A percentile compares a stretch with the other conserved stretches of the same genome.
phyloP scores from a whole-genome alignment of 1,140 invertebrate species.

The Drosophila leontia region DNA sequence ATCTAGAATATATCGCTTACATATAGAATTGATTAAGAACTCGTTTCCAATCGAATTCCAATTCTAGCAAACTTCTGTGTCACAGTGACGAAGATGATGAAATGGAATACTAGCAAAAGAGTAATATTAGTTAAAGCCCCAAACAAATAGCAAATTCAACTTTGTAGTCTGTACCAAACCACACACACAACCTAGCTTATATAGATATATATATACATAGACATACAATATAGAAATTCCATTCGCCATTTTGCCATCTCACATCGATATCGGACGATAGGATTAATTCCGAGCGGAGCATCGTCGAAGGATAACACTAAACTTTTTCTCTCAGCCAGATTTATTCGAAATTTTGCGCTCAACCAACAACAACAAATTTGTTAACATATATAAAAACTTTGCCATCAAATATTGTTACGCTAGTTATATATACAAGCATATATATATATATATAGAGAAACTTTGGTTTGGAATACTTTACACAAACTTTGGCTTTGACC shows the following conservation, averaged over 20 bases:
- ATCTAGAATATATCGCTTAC: constrained; percentile 35
- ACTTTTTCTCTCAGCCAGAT: constrained; percentile 45
- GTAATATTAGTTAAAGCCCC: constrained; percentile 63
- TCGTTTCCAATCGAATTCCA: constrained; percentile 59
- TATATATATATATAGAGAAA: constrained; percentile 21
- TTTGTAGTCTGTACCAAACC: constrained; percentile 70
- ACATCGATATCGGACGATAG: constrained; percentile 49
- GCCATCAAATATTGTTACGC: constrained; percentile 56
- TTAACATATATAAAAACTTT: constrained; percentile 40
- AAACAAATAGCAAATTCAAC: constrained; percentile 64
- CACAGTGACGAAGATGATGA: constrained; percentile 85
- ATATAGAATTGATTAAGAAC: constrained; percentile 59
- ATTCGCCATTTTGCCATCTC: constrained; percentile 60
- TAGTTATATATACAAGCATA: constrained; percentile 31
- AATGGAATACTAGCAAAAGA: constrained; percentile 84
- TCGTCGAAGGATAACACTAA: constrained; percentile 50
- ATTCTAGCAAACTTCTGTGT: constrained; percentile 85
- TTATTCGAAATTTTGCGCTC: constrained; percentile 51
- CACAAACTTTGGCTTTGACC: constrained; percentile 44
- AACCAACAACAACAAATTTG: constrained; percentile 27
- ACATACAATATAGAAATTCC: constrained; percentile 52
- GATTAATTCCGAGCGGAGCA: constrained; percentile 60
- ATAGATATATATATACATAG: constrained; percentile 55
- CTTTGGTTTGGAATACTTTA: constrained; percentile 35
- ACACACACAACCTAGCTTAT: constrained; percentile 62